Conservation (phyloP, 2,888 invertebrate genomes). For the Phaonia tiefii region DNA sequence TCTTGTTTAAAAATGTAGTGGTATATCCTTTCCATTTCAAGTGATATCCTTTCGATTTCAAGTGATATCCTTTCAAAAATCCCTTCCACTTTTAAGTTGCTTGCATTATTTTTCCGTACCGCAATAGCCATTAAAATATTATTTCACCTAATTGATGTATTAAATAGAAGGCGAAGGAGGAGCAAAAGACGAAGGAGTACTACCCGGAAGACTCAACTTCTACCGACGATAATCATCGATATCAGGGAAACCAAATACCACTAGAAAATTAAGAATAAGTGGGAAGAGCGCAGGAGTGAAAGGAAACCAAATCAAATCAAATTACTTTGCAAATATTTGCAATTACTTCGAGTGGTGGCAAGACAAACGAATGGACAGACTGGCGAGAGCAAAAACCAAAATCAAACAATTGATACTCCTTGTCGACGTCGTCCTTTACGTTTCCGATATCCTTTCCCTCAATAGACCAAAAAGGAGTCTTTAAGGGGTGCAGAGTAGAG, state of each 20-base stretch:
- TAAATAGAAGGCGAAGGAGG: neutral
- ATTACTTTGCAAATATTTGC: slow-evolving; percentile 63
- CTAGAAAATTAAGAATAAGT: neutral
- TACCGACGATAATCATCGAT: neutral
- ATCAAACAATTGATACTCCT: slow-evolving; percentile 13
- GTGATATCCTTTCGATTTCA: too few species aligned
- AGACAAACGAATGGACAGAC: slow-evolving; percentile 8
- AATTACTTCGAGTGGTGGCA: slow-evolving; percentile 54
- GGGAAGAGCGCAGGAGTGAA: neutral
- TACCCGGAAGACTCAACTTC: neutral
- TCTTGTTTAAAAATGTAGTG: too few species aligned
- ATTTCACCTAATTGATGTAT: slow-evolving; percentile 1
- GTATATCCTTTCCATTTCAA: too few species aligned
- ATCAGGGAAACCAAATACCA: neutral
- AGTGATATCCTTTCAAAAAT: too few species aligned
- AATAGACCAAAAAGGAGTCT: neutral
- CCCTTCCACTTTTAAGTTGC: neutral
- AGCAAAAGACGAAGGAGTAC: slow-evolving; percentile 9
- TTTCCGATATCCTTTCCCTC: neutral
- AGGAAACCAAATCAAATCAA: slow-evolving; percentile 56
- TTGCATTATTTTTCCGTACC: neutral
- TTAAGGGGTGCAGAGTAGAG: too few species aligned
- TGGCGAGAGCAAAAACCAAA: slow-evolving; percentile 1
- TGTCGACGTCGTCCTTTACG: neutral
- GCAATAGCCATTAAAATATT: slow-evolving; percentile 9